Base-by-base conservation (phyloP, 2,888 invertebrate genomes). In the Tenodera sinensis region DNA sequence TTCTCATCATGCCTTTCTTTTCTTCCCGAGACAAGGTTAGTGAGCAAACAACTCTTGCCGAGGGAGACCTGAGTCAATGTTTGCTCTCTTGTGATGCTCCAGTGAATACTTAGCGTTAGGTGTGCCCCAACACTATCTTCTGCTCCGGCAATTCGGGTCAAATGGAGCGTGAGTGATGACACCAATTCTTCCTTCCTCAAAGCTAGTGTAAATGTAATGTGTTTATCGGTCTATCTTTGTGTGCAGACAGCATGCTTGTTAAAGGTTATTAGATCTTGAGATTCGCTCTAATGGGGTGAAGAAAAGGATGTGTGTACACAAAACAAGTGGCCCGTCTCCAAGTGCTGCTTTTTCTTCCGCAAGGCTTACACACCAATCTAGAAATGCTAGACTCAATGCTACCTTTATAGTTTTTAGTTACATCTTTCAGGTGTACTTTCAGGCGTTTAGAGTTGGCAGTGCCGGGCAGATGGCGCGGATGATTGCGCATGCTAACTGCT, bases 51-150 rank as follows among this genome's bases (percentile, higher is more conserved):
- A 71, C 54, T 71, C 54, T 71, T 71, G 83, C 25, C 25, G 83
- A 83, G 87, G 82, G 87, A 82, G 42, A 81, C n/a, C 34, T 82
- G 88, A 83, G 88, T 88, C 88, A 88, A 88, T 88, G 83, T 88
- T 88, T 88, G 88, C 88, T 30, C 30, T 88, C 88, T 88, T 83
- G 54, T 71, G 54, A 71, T 71, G 54, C 54, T 71, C 54, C 54
- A 71, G 20, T 82, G 87, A 34, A 87, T 82, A 87, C 82, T 81
- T 87, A 83, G 88, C 88, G 83, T 88, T 88, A 88, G 83, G 83
- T 83, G 88, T 83, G 88, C 88, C 42, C 54, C 54, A 71, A 15
- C 20, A 71, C 54, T 71, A 71, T 71, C 54, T 71, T 71, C 54
- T 71, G 54, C 54, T 20, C 54, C 14, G 54, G 54, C 54, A 71